A percentile compares a stretch with the other conserved stretches of the same genome.
phyloP scores from a whole-genome alignment of 2,888 invertebrate genomes.

The Belgica antarctica region DNA sequence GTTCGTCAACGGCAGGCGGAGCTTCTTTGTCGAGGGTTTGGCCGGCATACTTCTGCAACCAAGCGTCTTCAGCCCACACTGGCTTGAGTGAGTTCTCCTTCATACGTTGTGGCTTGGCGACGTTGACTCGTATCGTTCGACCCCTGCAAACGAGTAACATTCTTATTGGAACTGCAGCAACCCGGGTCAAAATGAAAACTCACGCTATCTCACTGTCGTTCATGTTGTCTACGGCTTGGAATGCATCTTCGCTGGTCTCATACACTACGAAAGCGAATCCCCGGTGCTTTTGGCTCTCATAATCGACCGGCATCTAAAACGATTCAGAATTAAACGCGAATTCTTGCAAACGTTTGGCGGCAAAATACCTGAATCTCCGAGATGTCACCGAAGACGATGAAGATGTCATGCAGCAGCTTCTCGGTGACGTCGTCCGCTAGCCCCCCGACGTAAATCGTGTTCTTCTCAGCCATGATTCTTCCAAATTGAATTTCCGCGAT shows the following conservation, averaged over 20 bases:
- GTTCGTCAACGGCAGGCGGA: conserved; percentile 54
- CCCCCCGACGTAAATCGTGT: conserved; percentile 83
- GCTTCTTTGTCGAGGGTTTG: conserved; percentile 69
- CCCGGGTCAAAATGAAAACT: conserved; percentile 1
- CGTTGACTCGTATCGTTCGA: conserved; percentile 89
- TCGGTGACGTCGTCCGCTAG: conserved; percentile 94
- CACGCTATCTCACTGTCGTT: conserved; percentile 56
- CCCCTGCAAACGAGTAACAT: conserved; percentile 68
- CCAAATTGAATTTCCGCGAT: background rate
- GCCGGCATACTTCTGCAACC: conserved; percentile 97
- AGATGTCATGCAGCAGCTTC: conserved; percentile 91
- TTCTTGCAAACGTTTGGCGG: background rate
- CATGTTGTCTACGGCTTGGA: conserved; percentile 98
- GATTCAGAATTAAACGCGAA: conserved; percentile 45
- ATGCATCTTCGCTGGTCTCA: conserved; percentile 96
- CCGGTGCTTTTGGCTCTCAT: conserved; percentile 93
- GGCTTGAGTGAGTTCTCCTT: conserved; percentile 93
- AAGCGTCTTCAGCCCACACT: conserved; percentile 97
- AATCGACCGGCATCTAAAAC: conserved; percentile 74
- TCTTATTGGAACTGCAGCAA: conserved; percentile 30
- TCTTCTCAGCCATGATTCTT: conserved; percentile 61
- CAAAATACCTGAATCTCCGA: conserved; percentile 85
- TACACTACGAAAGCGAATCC: conserved; percentile 98
- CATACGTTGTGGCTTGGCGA: conserved; percentile 94
- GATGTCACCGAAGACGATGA: conserved; percentile 97